phyloP scores from a whole-genome alignment of 2,113 vertebrate species.

The Crotalus helleri region DNA sequence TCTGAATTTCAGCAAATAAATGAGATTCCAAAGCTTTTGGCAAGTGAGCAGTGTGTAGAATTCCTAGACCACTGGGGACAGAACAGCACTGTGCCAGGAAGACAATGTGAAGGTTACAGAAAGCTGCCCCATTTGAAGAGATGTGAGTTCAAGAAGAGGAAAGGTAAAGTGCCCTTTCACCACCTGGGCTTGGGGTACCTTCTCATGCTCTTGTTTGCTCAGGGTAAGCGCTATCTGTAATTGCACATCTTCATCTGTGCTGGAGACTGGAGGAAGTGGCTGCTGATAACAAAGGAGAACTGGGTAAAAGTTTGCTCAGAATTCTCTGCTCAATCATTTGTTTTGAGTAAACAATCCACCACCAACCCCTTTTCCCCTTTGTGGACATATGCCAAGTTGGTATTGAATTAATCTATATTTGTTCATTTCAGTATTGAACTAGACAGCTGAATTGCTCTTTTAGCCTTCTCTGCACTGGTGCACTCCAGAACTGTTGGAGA shows the following conservation, averaged over 20 bases:
- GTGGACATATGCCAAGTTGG: background rate
- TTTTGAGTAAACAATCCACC: background rate
- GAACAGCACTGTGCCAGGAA: background rate
- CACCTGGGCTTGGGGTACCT: constrained; percentile 75
- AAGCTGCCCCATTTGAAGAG: constrained; percentile 27
- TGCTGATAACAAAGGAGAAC: constrained; percentile 70
- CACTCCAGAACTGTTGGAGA: background rate
- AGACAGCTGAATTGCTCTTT: background rate
- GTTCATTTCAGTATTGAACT: background rate
- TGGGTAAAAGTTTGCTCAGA: constrained; percentile 55
- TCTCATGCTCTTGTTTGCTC: constrained; percentile 88
- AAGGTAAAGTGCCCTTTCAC: constrained; percentile 32
- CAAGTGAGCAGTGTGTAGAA: background rate
- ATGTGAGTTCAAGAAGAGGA: constrained; percentile 25
- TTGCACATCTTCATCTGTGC: constrained; percentile 90
- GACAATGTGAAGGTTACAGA: background rate
- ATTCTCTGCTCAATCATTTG: background rate
- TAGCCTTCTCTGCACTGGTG: background rate
- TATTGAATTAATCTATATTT: background rate
- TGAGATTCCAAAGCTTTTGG: background rate
- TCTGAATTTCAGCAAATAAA: background rate
- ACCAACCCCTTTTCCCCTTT: background rate
- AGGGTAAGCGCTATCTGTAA: constrained; percentile 90
- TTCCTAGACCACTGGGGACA: constrained; percentile 2
- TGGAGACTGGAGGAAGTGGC: constrained; percentile 76